Percentiles rank a stretch among this genome's conserved stretches.
phyloP scores from a whole-genome alignment of 2,888 invertebrate genomes.

The Nemotelus pantherinus region DNA sequence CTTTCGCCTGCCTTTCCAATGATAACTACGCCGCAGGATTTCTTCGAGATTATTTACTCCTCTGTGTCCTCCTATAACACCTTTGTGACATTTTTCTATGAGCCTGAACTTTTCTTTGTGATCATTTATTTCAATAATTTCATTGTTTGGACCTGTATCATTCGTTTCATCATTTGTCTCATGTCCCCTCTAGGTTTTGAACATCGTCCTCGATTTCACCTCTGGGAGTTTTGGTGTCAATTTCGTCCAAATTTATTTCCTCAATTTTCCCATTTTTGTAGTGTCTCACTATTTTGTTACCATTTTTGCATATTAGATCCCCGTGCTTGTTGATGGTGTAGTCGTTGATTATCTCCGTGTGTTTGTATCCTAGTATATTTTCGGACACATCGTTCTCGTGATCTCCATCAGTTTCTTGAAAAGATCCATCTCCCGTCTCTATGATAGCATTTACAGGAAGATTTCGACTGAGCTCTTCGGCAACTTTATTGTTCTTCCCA shows the following conservation, averaged over 20 bases:
- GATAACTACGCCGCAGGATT: neutral
- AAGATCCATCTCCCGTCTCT: neutral
- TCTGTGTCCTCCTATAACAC: slow-evolving; percentile 9
- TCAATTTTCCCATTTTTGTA: no score
- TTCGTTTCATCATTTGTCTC: neutral
- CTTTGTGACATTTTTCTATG: neutral
- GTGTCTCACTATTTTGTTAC: no score
- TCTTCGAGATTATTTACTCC: neutral
- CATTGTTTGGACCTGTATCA: neutral
- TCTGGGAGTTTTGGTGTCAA: neutral
- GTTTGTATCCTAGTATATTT: neutral
- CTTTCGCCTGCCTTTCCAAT: neutral
- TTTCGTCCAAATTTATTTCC: no score
- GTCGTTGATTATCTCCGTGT: no score
- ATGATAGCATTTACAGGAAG: neutral
- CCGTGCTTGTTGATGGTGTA: no score
- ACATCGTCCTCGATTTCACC: neutral
- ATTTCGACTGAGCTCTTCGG: slow-evolving; percentile 48
- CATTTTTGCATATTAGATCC: no score
- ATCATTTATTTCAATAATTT: neutral
- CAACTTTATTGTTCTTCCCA: slow-evolving; percentile 48
- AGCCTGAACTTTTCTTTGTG: neutral
- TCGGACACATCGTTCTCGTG: neutral
- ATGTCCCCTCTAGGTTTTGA: neutral
- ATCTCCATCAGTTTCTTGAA: neutral